Base-by-base conservation (phyloP, 2,113 vertebrate species). In the Eubucco bourcierii region DNA sequence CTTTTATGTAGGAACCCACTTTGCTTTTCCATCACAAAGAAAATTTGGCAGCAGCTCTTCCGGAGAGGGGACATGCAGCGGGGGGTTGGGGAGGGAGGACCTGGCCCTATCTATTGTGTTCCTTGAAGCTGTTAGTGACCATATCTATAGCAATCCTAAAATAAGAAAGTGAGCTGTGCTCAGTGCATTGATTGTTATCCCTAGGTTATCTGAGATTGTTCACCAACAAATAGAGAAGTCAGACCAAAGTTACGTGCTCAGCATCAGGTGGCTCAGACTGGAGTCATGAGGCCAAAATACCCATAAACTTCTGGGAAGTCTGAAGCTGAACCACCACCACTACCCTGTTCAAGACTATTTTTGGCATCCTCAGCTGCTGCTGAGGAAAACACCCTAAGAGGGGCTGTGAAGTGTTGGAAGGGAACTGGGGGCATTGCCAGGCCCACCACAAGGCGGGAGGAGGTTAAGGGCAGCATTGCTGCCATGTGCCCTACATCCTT, bases 51-150 rank as follows among this genome's bases (percentile, higher is more conserved):
- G 63, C 61, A 41, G 1, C 65, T 47, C 67, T 63, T 85, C n/a
- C 78, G 73, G 29, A 87, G 52, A 88, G 17, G 37, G 56, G 79
- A 85, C 82, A 50, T 0, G 3, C 58, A 60, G 60, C 7, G 2
- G 73, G 80, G 86, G 20, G 21, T 20, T 10, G 46, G 46, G 10
- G 18, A 19, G 50, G 50, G 74, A 94, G 80, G 87, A 82, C 71
- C 71, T 85, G 67, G 60, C 37, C 41, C 67, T 95, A 71, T 58
- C 87, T 93, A 82, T 87, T 95, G 82, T 95, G 39, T 90, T 92
- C 82, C 82, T 93, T 33, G 41, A 34, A 73, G 66, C 64, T 56
- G 21, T 64, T 92, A 80, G 73, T 37, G 67, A 59, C 39, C 21
- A 3, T 3, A 27, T 70, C 80, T 66, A n/a, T 12, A 84, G 75